Evolutionary conservation across 2,797 vertebrate genomes (phyloP).

Genomic region (Falco concolor): DNA sequence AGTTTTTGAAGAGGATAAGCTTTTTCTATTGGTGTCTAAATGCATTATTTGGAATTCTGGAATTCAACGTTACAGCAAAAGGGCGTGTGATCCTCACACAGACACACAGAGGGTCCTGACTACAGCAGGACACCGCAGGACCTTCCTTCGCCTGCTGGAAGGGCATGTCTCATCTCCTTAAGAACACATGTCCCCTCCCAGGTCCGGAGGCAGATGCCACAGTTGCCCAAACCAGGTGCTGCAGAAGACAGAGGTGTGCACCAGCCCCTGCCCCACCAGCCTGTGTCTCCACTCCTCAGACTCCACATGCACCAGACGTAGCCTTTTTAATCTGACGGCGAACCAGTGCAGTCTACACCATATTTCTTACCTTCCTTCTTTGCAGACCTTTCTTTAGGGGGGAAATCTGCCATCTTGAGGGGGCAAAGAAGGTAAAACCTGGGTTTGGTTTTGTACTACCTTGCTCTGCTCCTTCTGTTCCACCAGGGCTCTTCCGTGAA

Average conservation of each 20-base stretch:
- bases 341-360: not conserved
- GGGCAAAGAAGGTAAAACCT: not conserved
- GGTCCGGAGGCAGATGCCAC: not conserved
- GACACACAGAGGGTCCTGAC: not conserved
- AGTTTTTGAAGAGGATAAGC: not conserved
- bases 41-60: not conserved
- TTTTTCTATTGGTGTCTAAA: not conserved
- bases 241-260: not conserved
- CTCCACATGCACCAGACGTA: accelerated
- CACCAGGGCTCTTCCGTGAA: not conserved
- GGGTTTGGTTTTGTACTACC: not conserved
- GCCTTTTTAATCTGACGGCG: not conserved
- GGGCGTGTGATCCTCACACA: not conserved
- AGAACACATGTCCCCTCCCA: not conserved
- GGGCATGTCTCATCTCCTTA: not conserved
- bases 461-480: not conserved
- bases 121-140: not conserved
- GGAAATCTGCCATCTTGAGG: not conserved
- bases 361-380: not conserved
- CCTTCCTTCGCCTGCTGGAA: not conserved
- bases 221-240: not conserved
- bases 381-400: not conserved
- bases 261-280: not conserved
- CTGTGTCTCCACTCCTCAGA: not conserved
- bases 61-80: not conserved